Conservation (phyloP, 1,140 invertebrate species). For the Brachionus rotundiformis region DNA sequence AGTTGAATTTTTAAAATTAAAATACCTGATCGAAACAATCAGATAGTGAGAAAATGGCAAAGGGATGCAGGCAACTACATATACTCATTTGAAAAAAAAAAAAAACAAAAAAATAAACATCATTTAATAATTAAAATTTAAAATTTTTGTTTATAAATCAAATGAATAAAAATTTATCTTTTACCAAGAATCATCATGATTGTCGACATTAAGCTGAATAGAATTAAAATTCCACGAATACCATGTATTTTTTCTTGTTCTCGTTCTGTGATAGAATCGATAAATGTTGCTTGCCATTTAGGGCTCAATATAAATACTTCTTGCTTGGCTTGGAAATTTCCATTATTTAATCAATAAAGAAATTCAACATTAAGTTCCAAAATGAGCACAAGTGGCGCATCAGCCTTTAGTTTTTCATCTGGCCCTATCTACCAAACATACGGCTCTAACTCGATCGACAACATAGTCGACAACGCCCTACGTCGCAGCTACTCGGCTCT, state of each 20-base stretch:
- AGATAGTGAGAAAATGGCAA: neutral
- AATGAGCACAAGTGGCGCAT: slow-evolving; percentile 27
- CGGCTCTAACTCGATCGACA: neutral
- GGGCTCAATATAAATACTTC: slow-evolving; percentile 17
- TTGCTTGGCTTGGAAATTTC: neutral
- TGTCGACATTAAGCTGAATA: neutral
- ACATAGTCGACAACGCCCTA: slow-evolving; percentile 33
- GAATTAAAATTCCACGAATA: slow-evolving; percentile 36
- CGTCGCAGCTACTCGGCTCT: slow-evolving; percentile 12
- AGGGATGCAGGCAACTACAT: neutral
- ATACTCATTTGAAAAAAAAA: neutral
- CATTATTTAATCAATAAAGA: neutral
- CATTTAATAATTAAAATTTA: slow-evolving; percentile 10
- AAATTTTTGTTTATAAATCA: slow-evolving; percentile 39
- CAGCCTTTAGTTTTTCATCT: slow-evolving; percentile 9
- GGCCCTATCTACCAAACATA: slow-evolving; percentile 29
- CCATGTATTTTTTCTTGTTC: neutral
- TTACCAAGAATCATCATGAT: slow-evolving; percentile 4
- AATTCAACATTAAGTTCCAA: neutral
- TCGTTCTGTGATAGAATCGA: neutral
- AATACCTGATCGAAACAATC: slow-evolving; percentile 2
- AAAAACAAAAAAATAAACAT: slow-evolving; percentile 2
- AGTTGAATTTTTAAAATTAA: neutral
- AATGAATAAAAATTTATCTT: slow-evolving; percentile 27
- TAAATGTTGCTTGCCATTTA: neutral